A percentile compares a stretch with the other conserved stretches of the same genome.
phyloP scores from a whole-genome alignment of 2,797 vertebrate species.

The Sternotherus odoratus region DNA sequence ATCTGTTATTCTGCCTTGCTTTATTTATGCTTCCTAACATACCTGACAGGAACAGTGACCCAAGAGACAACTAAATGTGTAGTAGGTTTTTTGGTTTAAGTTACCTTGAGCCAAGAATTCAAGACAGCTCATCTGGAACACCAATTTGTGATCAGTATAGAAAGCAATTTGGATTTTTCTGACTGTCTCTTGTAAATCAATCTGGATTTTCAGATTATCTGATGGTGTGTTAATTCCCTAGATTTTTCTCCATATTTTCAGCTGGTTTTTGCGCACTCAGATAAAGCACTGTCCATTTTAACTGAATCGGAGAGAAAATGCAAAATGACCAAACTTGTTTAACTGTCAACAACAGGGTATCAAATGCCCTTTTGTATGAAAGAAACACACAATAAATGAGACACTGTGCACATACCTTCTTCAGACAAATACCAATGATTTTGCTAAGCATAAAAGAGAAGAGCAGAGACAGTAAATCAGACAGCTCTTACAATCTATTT shows the following conservation, averaged over 20 bases:
- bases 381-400: neutral
- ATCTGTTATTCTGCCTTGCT: neutral
- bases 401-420: neutral
- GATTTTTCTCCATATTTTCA: slow-evolving; percentile 63
- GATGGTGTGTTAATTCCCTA: slow-evolving; percentile 31
- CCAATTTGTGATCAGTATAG: slow-evolving; percentile 15
- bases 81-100: neutral
- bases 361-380: neutral
- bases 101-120: slow-evolving; percentile 1
- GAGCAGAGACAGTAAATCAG: neutral
- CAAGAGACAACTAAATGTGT: neutral
- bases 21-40: neutral
- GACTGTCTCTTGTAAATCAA: slow-evolving; percentile 57
- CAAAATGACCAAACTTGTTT: slow-evolving; percentile 30
- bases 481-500: neutral
- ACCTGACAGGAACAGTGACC: neutral
- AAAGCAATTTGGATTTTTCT: slow-evolving; percentile 53
- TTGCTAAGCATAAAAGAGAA: neutral
- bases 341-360: neutral
- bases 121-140: slow-evolving; percentile 3
- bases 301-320: slow-evolving; percentile 8
- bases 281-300: slow-evolving; percentile 48
- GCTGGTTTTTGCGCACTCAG: slow-evolving; percentile 46
- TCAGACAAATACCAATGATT: neutral
- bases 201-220: slow-evolving; percentile 43